These are phyloP conservation scores for Dasysyrphus albostriatus DNA, from an alignment of 2,888 invertebrate genomes.

Conservation along the genomic window DNA sequence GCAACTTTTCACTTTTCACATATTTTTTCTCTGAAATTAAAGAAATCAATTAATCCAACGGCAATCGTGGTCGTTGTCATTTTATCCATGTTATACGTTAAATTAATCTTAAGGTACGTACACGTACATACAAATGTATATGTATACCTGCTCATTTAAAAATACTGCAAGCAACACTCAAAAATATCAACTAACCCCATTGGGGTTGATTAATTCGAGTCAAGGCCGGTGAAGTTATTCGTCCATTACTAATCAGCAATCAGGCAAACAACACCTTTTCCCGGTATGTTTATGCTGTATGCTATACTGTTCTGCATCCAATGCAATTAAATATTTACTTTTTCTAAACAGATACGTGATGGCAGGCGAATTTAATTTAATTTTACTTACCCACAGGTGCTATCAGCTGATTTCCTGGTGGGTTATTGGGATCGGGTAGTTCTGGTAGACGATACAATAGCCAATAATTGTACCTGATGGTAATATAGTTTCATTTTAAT, in stretches of 20 bases:
- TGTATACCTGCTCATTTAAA: slow-evolving; percentile 10
- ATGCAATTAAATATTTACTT: slow-evolving; percentile 52
- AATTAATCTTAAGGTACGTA: slow-evolving; percentile 47
- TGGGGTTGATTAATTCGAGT: slow-evolving; percentile 56
- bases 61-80: not conserved
- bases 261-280: slow-evolving; percentile 47
- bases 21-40: not conserved
- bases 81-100: not conserved
- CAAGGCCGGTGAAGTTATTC: slow-evolving; percentile 58
- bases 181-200: slow-evolving; percentile 58
- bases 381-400: slow-evolving; percentile 92
- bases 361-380: not conserved
- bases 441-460: slow-evolving; percentile 92
- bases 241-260: slow-evolving; percentile 67
- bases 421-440: slow-evolving; percentile 91
- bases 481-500: not conserved
- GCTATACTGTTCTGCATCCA: not conserved
- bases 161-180: slow-evolving; percentile 56
- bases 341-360: slow-evolving; percentile 43
- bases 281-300: slow-evolving; percentile 10
- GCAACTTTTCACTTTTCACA: no score
- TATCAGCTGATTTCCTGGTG: slow-evolving; percentile 94
- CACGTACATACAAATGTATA: no score
- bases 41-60: slow-evolving; percentile 36
- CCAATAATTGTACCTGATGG: slow-evolving; percentile 93